phyloP scores from a whole-genome alignment of 2,797 vertebrate species.

The Hippocampus kuda region DNA sequence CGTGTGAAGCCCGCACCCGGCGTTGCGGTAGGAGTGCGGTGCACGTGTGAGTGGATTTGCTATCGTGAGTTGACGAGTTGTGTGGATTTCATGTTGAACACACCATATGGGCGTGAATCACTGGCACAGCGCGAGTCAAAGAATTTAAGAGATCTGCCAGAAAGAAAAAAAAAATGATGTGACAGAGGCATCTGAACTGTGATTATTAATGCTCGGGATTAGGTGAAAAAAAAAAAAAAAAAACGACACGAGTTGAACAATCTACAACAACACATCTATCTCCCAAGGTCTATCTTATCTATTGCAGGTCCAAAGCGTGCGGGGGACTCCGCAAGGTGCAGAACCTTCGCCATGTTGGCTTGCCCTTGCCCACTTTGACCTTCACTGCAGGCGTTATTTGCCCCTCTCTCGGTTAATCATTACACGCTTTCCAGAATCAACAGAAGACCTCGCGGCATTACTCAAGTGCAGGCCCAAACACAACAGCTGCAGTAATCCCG shows the following conservation, averaged over 20 bases:
- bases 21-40: constrained; percentile 12
- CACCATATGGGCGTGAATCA: constrained; percentile 21
- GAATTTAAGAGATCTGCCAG: constrained; percentile 23
- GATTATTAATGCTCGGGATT: too few relatives aligned
- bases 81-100: constrained; percentile 22
- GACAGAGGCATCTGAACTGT: too few relatives aligned
- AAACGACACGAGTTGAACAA: too few relatives aligned
- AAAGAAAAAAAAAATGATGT: too few relatives aligned
- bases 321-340: constrained; percentile 12
- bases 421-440: constrained; percentile 33
- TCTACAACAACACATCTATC: background rate
- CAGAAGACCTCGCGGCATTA: constrained; percentile 17
- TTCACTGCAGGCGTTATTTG: constrained; percentile 51
- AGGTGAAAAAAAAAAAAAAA: too few relatives aligned
- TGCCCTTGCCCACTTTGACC: constrained; percentile 38
- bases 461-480: background rate
- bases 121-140: too few relatives aligned
- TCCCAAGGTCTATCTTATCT: constrained; percentile 6
- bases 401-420: constrained; percentile 56
- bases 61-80: background rate
- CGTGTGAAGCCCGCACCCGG: constrained; percentile 10
- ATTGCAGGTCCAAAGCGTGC: background rate
- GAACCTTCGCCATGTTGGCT: constrained; percentile 23
- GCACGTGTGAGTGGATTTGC: constrained; percentile 19
- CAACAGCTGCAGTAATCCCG: background rate